A percentile compares a stretch with the other conserved stretches of the same genome.
Evolutionary conservation across 2,888 invertebrate species (phyloP).

Genomic region (Synergus gifuensis): DNA sequence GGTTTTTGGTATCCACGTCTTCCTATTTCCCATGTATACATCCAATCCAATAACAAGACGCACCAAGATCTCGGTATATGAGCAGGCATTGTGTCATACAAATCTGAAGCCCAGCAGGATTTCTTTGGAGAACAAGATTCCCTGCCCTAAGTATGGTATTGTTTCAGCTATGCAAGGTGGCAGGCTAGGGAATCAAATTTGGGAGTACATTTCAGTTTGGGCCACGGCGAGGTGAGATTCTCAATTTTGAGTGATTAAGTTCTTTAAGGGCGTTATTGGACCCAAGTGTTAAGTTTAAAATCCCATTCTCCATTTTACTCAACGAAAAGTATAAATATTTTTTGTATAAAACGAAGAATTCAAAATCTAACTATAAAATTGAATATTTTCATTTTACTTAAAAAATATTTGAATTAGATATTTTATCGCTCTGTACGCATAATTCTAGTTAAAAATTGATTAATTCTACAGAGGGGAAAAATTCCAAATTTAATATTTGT

Average conservation of each 20-base stretch:
- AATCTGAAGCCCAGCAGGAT: constrained; percentile 71
- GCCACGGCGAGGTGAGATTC: constrained; percentile 70
- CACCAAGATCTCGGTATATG: constrained; percentile 79
- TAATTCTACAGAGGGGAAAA: too few species aligned
- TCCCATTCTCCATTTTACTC: too few species aligned
- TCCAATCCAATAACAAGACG: constrained; percentile 73
- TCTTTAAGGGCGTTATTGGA: too few species aligned
- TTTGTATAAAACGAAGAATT: too few species aligned
- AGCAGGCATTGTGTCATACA: constrained; percentile 79
- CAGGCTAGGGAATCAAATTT: constrained; percentile 75
- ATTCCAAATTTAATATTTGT: too few species aligned
- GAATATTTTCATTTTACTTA: too few species aligned
- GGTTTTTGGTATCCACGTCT: constrained; percentile 81
- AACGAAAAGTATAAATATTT: too few species aligned
- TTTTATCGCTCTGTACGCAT: too few species aligned
- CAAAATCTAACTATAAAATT: too few species aligned
- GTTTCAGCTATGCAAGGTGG: constrained; percentile 74
- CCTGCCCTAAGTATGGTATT: constrained; percentile 72
- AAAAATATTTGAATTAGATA: too few species aligned
- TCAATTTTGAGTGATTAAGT: not conserved
- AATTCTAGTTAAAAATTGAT: too few species aligned
- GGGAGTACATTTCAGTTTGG: constrained; percentile 76
- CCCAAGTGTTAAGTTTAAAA: too few species aligned
- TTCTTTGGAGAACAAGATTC: constrained; percentile 67
- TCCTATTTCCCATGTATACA: constrained; percentile 81